Evolutionary conservation across 2,888 invertebrate species (phyloP).

Genomic region (Pycnomerus fuliginosus): DNA sequence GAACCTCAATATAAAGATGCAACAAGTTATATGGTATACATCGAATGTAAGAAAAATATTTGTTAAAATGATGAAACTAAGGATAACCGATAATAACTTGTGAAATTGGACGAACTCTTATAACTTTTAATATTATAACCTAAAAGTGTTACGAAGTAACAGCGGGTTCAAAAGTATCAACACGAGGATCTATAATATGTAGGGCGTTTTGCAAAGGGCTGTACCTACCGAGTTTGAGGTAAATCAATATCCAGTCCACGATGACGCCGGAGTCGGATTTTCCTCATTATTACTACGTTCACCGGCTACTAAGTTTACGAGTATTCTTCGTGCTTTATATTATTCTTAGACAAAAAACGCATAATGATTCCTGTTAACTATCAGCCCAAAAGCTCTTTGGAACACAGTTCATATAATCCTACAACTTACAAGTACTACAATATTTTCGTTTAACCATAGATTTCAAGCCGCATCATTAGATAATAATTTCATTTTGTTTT

Average conservation of each 20-base stretch:
- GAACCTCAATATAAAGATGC: no score
- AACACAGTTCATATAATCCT: no score
- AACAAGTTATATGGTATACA: no score
- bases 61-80: slow-evolving; percentile 9
- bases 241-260: slow-evolving; percentile 37
- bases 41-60: no score
- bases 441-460: no score
- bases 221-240: slow-evolving; percentile 31
- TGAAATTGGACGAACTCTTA: slow-evolving; percentile 25
- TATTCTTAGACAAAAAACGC: no score
- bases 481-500: no score
- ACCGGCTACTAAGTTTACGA: slow-evolving; percentile 8
- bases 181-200: slow-evolving; percentile 16
- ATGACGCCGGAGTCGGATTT: slow-evolving; percentile 17
- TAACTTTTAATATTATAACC: slow-evolving; percentile 30
- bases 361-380: no score
- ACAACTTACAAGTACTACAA: no score
- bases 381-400: no score
- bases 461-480: no score
- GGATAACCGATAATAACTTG: no score
- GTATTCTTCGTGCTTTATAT: neutral
- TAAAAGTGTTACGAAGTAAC: slow-evolving; percentile 32
- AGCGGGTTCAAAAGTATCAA: slow-evolving; percentile 26
- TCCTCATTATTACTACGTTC: slow-evolving; percentile 22
- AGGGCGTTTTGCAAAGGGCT: slow-evolving; percentile 29